Conservation (phyloP, 2,113 vertebrate genomes). For the Ursus arctos region DNA sequence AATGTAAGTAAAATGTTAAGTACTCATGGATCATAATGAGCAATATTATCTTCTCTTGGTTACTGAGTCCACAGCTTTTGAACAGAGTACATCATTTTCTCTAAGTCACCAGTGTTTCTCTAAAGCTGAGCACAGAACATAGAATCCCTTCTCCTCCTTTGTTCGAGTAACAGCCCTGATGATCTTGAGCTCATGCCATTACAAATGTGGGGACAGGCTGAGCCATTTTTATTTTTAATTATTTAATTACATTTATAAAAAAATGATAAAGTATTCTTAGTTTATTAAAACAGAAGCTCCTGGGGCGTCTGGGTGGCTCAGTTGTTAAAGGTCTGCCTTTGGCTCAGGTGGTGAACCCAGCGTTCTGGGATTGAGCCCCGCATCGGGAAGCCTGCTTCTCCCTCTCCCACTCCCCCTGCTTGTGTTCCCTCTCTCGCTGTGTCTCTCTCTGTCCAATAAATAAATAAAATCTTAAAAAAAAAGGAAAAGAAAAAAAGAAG, state of each 20-base stretch:
- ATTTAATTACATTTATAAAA: slow-evolving; percentile 28
- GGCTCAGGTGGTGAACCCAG: too few species aligned
- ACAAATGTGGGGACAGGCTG: neutral
- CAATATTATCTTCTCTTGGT: neutral
- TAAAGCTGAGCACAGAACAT: slow-evolving; percentile 15
- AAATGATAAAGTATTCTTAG: neutral
- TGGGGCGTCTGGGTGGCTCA: neutral
- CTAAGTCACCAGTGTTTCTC: neutral
- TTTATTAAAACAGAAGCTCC: neutral
- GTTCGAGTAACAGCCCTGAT: neutral
- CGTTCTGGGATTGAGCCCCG: too few species aligned
- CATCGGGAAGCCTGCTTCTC: too few species aligned
- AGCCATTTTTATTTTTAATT: slow-evolving; percentile 34
- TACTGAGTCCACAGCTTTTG: neutral
- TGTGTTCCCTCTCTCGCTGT: too few species aligned
- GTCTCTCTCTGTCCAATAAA: too few species aligned
- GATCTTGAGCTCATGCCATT: neutral
- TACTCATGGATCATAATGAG: neutral
- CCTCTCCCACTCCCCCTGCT: too few species aligned
- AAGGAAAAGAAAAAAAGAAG: neutral
- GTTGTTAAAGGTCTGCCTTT: too few species aligned
- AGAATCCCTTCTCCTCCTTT: slow-evolving; percentile 12
- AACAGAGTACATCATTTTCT: neutral
- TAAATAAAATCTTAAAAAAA: too few species aligned
- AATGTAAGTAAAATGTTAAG: neutral